Conservation (phyloP, 2,797 vertebrate genomes). For the Amblyraja radiata region DNA sequence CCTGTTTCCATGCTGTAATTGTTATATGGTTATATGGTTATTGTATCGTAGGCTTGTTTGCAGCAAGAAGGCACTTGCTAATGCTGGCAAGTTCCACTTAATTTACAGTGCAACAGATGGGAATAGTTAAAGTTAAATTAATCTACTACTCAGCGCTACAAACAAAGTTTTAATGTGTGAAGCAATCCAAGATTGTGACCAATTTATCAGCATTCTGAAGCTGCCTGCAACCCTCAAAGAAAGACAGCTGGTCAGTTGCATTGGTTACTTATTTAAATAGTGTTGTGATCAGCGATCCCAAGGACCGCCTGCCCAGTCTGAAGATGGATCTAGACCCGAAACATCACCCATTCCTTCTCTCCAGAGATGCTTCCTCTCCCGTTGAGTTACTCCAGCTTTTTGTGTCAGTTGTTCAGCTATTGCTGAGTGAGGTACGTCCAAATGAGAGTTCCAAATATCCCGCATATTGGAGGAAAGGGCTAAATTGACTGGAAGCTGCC, state of each 20-base stretch:
- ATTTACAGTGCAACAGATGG: neutral
- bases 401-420: neutral
- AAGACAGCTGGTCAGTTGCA: no score
- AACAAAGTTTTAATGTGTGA: neutral
- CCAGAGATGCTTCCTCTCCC: no score
- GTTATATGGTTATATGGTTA: no score
- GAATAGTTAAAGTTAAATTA: no score
- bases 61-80: neutral
- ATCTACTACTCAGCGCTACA: neutral
- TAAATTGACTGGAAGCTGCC: neutral
- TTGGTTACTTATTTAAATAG: no score
- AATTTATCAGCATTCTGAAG: neutral
- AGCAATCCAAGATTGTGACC: neutral
- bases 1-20: no score
- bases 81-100: neutral
- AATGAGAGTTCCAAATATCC: neutral
- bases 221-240: neutral
- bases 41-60: no score
- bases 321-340: no score
- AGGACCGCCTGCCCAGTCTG: no score
- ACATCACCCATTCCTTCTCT: no score
- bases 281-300: no score
- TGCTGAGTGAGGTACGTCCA: neutral
- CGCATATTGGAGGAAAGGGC: neutral
- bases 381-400: no score